phyloP scores from a whole-genome alignment of 2,113 vertebrate species.

The Lonchura striata region DNA sequence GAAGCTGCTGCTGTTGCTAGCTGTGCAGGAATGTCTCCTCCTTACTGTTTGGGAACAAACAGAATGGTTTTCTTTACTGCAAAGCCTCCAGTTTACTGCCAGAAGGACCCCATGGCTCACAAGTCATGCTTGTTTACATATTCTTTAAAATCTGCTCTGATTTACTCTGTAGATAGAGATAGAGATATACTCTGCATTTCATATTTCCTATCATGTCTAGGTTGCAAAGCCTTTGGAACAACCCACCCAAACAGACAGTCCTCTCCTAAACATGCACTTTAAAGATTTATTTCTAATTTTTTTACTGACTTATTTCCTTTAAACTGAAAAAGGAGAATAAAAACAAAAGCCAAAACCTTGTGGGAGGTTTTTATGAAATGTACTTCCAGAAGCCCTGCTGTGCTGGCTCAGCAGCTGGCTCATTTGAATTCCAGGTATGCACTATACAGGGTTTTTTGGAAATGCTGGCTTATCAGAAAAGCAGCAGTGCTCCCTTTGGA shows the following conservation, averaged over 20 bases:
- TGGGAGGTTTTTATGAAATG: not conserved
- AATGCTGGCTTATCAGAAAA: not conserved
- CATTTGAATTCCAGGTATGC: conserved; percentile 40
- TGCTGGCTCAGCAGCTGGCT: conserved; percentile 35
- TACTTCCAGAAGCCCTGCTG: not conserved
- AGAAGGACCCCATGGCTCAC: not conserved
- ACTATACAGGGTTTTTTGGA: not conserved
- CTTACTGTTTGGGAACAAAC: not conserved
- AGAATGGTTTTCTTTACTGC: not conserved
- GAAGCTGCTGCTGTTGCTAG: not conserved
- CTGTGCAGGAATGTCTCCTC: not conserved
- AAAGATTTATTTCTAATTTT: not conserved
- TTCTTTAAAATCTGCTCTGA: not conserved
- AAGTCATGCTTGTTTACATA: not conserved
- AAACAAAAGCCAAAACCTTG: not conserved
- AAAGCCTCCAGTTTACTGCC: not conserved
- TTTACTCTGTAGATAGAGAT: not conserved
- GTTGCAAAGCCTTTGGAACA: not conserved
- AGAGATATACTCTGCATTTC: not conserved
- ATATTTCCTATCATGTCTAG: not conserved
- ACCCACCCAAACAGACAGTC: not conserved
- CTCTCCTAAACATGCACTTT: not conserved
- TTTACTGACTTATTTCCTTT: not conserved
- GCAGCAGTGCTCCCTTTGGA: conserved; percentile 10
- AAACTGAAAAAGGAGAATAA: not conserved